Conservation (phyloP, 2,888 invertebrate species). For the Parochlus steinenii region DNA sequence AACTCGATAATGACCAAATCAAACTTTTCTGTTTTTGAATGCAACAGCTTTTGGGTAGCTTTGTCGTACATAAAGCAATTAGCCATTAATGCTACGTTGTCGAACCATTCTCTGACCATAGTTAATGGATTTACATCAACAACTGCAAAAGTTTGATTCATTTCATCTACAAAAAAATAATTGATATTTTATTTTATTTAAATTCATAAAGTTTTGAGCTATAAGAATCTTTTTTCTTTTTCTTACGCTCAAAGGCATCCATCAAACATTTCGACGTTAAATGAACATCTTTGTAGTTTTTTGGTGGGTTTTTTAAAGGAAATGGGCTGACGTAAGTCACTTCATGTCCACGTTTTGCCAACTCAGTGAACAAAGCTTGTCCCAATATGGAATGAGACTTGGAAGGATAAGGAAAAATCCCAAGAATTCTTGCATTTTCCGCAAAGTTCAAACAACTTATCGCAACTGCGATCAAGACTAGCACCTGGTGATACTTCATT, state of each 20-base stretch:
- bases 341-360: constrained; percentile 25
- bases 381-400: constrained; percentile 22
- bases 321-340: constrained; percentile 18
- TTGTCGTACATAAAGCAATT: neutral
- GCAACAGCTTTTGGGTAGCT: constrained; percentile 11
- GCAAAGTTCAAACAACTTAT: constrained; percentile 7
- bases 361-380: constrained; percentile 22
- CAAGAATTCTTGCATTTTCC: constrained; percentile 9
- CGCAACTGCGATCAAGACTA: constrained; percentile 8
- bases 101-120: constrained; percentile 7
- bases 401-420: constrained; percentile 10
- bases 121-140: neutral
- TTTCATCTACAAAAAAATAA: too few species aligned
- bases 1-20: constrained; percentile 19
- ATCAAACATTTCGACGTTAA: constrained; percentile 1
- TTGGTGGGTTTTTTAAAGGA: constrained; percentile 1
- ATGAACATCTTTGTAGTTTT: constrained; percentile 6
- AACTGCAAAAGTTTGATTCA: constrained; percentile 3
- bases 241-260: constrained; percentile 6
- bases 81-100: constrained; percentile 4
- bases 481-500: too few species aligned
- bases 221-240: too few species aligned
- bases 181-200: too few species aligned
- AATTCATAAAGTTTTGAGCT: too few species aligned
- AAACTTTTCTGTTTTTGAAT: constrained; percentile 18